Conservation (phyloP, 1,140 invertebrate species). For the Bactericera cockerelli region DNA sequence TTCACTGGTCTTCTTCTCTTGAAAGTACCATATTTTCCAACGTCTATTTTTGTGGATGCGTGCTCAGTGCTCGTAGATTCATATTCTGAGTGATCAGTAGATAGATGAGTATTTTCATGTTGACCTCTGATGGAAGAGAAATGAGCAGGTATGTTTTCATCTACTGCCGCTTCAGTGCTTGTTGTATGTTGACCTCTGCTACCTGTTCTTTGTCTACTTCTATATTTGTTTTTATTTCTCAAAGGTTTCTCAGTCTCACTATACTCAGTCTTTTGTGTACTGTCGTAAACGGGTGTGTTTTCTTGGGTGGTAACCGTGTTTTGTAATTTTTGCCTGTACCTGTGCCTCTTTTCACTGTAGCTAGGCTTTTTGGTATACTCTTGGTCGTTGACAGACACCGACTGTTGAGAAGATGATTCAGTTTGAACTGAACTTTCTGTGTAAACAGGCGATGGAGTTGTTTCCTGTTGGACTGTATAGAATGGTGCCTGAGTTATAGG, state of each 20-base stretch:
- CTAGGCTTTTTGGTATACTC: not conserved
- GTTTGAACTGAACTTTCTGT: not conserved
- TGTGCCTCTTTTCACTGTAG: slow-evolving; percentile 1
- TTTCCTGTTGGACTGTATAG: not conserved
- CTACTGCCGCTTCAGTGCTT: not conserved
- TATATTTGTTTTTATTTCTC: slow-evolving; percentile 1
- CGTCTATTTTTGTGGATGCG: slow-evolving; percentile 2
- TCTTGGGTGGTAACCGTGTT: not conserved
- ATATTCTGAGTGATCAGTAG: not conserved
- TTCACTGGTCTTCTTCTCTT: not conserved
- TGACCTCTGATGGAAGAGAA: not conserved
- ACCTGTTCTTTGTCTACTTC: not conserved
- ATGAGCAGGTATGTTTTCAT: slow-evolving; percentile 3
- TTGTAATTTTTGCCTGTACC: slow-evolving; percentile 9
- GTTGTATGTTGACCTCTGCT: slow-evolving; percentile 4
- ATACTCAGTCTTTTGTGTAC: not conserved
- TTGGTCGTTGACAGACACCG: not conserved
- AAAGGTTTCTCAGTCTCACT: not conserved
- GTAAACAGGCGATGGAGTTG: not conserved
- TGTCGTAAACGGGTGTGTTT: not conserved
- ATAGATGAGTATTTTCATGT: not conserved
- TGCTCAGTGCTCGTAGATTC: slow-evolving; percentile 1
- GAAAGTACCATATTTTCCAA: slow-evolving; percentile 4
- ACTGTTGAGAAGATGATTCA: not conserved
- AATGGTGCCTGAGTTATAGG: not conserved